Percentiles rank a stretch among this genome's conserved stretches.
Evolutionary conservation across 2,113 vertebrate genomes (phyloP).

Genomic region (Prionailurus bengalensis): DNA sequence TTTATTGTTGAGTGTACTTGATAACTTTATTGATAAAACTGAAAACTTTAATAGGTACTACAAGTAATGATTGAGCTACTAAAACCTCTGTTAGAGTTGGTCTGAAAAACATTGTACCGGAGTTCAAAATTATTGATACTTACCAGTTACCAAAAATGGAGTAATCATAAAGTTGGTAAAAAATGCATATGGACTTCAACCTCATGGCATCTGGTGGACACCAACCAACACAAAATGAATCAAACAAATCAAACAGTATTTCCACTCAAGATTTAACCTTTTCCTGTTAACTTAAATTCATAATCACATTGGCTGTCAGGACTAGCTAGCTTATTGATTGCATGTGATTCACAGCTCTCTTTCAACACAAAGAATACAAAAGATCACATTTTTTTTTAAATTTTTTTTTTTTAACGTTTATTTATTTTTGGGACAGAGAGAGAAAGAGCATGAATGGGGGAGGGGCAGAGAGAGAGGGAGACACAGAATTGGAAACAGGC

Average conservation of each 20-base stretch:
- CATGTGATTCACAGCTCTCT: neutral
- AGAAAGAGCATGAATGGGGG: too few species aligned
- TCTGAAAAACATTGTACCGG: conserved; percentile 12
- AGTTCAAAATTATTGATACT: conserved; percentile 57
- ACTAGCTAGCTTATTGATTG: neutral
- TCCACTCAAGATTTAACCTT: neutral
- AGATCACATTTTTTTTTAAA: neutral
- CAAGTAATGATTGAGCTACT: neutral
- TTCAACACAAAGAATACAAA: neutral
- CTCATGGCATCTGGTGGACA: neutral
- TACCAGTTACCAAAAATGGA: conserved; percentile 31
- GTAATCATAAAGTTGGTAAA: neutral
- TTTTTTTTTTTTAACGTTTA: too few species aligned
- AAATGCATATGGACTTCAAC: conserved; percentile 3
- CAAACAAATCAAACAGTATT: neutral
- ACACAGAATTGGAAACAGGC: too few species aligned
- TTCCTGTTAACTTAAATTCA: neutral
- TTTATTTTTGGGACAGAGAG: too few species aligned
- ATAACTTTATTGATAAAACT: conserved; percentile 68
- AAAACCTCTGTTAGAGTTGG: conserved; percentile 53
- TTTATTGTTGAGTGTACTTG: conserved; percentile 11
- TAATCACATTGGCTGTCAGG: neutral
- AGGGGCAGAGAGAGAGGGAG: too few species aligned
- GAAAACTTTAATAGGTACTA: conserved; percentile 57
- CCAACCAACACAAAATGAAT: neutral